These are phyloP conservation scores for Pangasianodon hypophthalmus DNA, from an alignment of 2,113 vertebrate species.

Conservation along the genomic window DNA sequence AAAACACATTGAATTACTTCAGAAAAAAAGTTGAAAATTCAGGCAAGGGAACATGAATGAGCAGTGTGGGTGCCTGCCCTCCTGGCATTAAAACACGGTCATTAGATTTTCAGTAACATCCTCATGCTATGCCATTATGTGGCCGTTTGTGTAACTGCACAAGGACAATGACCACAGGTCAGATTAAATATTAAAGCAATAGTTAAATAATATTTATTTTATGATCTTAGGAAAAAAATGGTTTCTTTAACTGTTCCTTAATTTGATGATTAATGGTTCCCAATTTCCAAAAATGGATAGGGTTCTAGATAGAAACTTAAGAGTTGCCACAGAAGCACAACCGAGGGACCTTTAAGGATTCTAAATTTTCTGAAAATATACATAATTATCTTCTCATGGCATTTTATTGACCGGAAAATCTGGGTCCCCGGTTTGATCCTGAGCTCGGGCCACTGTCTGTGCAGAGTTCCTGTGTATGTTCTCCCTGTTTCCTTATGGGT, in stretches of 20 bases:
- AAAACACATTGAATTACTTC: neutral
- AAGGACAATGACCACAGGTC: neutral
- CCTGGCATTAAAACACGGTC: neutral
- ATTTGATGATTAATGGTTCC: neutral
- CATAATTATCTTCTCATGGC: neutral
- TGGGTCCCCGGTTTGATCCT: neutral
- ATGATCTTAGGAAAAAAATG: neutral
- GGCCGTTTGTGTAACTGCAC: neutral
- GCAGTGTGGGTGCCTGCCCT: neutral
- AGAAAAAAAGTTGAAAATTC: neutral
- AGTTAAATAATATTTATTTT: neutral
- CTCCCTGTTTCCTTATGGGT: neutral
- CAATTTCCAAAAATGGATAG: neutral
- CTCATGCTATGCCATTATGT: neutral
- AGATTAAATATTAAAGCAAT: neutral
- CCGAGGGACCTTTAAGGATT: neutral
- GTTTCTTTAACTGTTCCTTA: neutral
- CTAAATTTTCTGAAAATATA: neutral
- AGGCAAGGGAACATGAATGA: neutral
- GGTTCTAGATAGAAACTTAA: neutral
- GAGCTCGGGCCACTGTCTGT: neutral
- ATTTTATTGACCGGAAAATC: neutral
- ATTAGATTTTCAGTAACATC: neutral
- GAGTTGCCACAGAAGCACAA: neutral
- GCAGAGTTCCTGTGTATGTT: neutral